Evolutionary conservation across 1,140 invertebrate species (phyloP), one percentile per base, ranked within the genome.

Genomic region (Carcinoscorpius rotundicauda): DNA sequence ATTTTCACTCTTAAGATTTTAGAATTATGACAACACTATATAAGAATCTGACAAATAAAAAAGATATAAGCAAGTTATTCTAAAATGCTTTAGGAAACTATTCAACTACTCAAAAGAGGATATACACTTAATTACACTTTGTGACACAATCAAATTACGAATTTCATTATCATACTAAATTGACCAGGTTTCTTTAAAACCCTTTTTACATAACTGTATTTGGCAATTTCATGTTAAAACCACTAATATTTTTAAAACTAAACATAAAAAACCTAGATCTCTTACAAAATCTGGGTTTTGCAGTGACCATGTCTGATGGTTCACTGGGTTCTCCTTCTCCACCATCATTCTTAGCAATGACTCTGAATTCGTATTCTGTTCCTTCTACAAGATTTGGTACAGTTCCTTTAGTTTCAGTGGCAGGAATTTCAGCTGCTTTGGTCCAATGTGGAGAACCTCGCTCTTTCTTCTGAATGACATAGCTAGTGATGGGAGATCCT

Each of bases 401-500:
- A 4, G 77, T 81, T 70, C 83, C 84, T 70, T 77, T 84, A 49
- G 82, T 93, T 71, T 91, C 85, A 58, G 82, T 84, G 4, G 86
- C 81, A 59, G 88, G 87, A 4, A 93, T 89, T 72, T 91, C 89
- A 57, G 86, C 83, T 49, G 91, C 92, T 76, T 96, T 94, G 9
- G 86, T 85, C 91, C 91, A 88, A 76, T 89, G 92, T 69, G 85
- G 89, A 78, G 82, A 87, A 70, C 91, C 93, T 74, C 93, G 92
- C 75, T 97, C 93, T 76, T 93, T 93, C 83, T 95, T 95, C 76
- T 97, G 92, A 53, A 97, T 84, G 63, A 96, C 91, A 71, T 96
- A 97, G n/a, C 88, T 89, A 50, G 86, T 90, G 60, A 97, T 84
- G 2, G 92, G 91, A 65, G 89, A 85, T n/a, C 92, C 92, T 64